These are phyloP conservation scores for Drosophila kanekoi DNA, from an alignment of 2,888 invertebrate species.

Conservation along the genomic window DNA sequence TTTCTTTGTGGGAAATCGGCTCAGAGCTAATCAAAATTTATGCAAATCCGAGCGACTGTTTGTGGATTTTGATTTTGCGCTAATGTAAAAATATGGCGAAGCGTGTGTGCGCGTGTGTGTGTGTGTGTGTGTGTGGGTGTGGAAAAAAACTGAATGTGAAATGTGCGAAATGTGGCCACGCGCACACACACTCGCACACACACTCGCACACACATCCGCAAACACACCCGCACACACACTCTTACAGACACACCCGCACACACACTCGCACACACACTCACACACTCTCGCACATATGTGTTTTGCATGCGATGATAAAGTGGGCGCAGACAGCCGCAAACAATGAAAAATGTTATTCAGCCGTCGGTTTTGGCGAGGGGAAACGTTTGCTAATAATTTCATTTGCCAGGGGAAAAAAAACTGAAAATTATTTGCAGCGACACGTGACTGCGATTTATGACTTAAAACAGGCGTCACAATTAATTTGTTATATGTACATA, in stretches of 20 bases:
- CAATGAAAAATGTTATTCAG: conserved; percentile 76
- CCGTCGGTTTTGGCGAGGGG: conserved; percentile 44
- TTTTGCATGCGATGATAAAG: conserved; percentile 75
- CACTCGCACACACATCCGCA: conserved; percentile 6
- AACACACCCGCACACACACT: conserved; percentile 9
- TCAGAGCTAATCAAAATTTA: conserved; percentile 66
- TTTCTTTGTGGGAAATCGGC: conserved; percentile 20
- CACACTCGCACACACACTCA: conserved; percentile 11
- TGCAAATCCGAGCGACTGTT: conserved; percentile 56
- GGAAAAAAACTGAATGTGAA: conserved; percentile 72
- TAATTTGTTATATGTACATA: conserved; percentile 49
- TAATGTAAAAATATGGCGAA: conserved; percentile 69
- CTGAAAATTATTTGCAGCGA: conserved; percentile 26
- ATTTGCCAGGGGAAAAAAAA: conserved; percentile 52
- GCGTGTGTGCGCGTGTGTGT: too few relatives aligned
- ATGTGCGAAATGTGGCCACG: conserved; percentile 65
- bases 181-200: conserved; percentile 17
- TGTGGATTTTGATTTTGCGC: conserved; percentile 57
- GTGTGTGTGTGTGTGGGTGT: conserved; percentile 10
- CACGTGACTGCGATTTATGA: conserved; percentile 75
- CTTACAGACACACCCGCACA: too few relatives aligned
- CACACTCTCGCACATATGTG: conserved; percentile 10
- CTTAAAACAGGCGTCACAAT: conserved; percentile 57
- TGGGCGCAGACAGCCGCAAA: conserved; percentile 76
- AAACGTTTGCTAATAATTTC: conserved; percentile 63